Conservation (phyloP, 1,140 invertebrate species). For the Ylistrum balloti region DNA sequence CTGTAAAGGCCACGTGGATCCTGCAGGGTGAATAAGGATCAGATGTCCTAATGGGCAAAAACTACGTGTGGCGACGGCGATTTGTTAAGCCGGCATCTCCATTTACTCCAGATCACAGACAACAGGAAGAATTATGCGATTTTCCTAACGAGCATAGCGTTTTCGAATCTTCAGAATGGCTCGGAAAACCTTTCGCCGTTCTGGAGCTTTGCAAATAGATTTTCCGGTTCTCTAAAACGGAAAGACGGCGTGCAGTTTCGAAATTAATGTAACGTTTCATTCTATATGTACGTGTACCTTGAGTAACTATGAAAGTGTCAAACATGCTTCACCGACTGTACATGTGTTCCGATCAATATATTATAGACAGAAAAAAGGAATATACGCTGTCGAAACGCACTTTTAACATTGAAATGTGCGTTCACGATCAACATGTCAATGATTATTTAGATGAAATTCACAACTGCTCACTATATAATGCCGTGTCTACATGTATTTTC, state of each 20-base stretch:
- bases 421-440: too few species aligned
- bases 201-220: constrained; percentile 38
- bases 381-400: too few species aligned
- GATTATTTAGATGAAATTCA: too few species aligned
- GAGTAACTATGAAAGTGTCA: neutral
- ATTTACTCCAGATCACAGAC: constrained; percentile 5
- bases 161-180: neutral
- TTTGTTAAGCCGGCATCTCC: neutral
- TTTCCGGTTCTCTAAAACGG: neutral
- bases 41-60: constrained; percentile 20
- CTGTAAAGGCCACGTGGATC: neutral
- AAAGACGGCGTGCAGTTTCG: constrained; percentile 9
- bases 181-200: constrained; percentile 9
- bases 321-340: neutral
- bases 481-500: too few species aligned
- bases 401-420: too few species aligned
- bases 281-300: neutral
- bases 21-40: neutral
- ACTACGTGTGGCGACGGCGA: neutral
- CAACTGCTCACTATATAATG: too few species aligned
- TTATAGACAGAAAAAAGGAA: too few species aligned
- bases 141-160: constrained; percentile 9
- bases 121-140: constrained; percentile 9
- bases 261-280: neutral
- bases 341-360: neutral